Evolutionary conservation across 1,140 invertebrate species (phyloP).

Genomic region (Drosophila varians): DNA sequence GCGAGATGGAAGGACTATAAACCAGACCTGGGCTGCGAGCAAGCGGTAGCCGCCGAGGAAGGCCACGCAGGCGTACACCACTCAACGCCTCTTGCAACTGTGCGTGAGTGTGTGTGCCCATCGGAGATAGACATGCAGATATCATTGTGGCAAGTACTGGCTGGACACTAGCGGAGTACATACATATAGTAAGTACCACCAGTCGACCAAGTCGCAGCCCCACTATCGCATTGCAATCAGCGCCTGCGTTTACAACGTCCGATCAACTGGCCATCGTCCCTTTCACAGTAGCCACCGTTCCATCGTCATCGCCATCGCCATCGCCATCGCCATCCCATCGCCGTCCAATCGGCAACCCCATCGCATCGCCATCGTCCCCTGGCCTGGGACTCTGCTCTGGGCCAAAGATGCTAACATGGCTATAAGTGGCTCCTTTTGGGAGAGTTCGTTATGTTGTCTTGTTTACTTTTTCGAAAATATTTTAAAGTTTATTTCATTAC

Average conservation of each 20-base stretch:
- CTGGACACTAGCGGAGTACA: constrained; percentile 76
- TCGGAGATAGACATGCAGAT: constrained; percentile 83
- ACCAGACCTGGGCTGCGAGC: constrained; percentile 25
- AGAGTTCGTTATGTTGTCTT: neutral
- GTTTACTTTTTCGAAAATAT: too few relatives aligned
- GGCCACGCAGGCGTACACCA: constrained; percentile 78
- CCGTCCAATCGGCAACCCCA: constrained; percentile 1
- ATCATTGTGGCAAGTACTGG: constrained; percentile 81
- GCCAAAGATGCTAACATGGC: neutral
- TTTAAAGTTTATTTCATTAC: neutral
- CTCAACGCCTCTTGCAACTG: constrained; percentile 71
- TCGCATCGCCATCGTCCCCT: neutral
- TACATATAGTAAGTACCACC: constrained; percentile 30
- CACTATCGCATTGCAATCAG: constrained; percentile 77
- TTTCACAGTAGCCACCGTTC: constrained; percentile 69
- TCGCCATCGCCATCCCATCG: constrained; percentile 6
- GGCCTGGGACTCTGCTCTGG: neutral
- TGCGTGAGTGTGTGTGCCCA: constrained; percentile 57
- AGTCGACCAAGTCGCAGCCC: constrained; percentile 8
- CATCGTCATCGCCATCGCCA: neutral
- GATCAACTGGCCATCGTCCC: constrained; percentile 70
- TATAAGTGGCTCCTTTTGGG: neutral
- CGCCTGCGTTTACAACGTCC: constrained; percentile 77
- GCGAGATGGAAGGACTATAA: constrained; percentile 1
- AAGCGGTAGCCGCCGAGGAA: constrained; percentile 52